Base-by-base conservation (phyloP, 2,888 invertebrate species). In the Sminthurides aquaticus region DNA sequence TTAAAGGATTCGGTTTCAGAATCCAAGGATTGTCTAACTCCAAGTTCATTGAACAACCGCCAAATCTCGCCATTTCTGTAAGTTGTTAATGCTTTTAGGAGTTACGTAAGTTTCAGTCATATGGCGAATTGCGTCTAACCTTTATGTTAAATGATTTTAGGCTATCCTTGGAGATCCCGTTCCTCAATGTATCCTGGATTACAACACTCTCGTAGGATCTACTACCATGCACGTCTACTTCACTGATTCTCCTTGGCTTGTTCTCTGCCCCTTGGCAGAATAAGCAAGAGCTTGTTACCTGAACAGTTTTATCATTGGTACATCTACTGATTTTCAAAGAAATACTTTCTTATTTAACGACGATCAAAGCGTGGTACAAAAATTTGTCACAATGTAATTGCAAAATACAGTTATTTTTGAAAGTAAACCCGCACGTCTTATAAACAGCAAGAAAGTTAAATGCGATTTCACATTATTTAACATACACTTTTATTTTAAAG, bases 141-240 rank as follows among this genome's bases (percentile, higher is more conserved):
- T 28, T 61, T 54, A 15, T 20, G 8, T 24, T 27, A 18, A 18
- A 5, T 29, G 3, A 49, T 29, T 61, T 2, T 25, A 69, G 67
- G 48, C 56, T 1, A 69, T 69, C 54, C 49, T 65, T 15, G 69
- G 69, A 48, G 54, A 52, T n/a, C 58, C 65, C 22, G 64, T 63
- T 1, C 67, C 69, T 5, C 49, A 62, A 22, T 69, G 69, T 43
- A 48, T 67, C 18, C 20, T 65, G 49, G 58, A 61, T 22, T 49
- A 54, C 24, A 62, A 62, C 25, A 56, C 43, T 15, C 22, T 57
- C 55, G 61, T 56, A 18, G 69, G 67, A 34, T 49, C 67, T 15
- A 62, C 72, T 0, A 68, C 72, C 28, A 61, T 70, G 49, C 72
- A 72, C 52, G 69, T 72, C 2, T 72, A 64, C 54, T 72, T 72